Conservation (phyloP, 2,888 invertebrate species). For the Mythimna loreyi region DNA sequence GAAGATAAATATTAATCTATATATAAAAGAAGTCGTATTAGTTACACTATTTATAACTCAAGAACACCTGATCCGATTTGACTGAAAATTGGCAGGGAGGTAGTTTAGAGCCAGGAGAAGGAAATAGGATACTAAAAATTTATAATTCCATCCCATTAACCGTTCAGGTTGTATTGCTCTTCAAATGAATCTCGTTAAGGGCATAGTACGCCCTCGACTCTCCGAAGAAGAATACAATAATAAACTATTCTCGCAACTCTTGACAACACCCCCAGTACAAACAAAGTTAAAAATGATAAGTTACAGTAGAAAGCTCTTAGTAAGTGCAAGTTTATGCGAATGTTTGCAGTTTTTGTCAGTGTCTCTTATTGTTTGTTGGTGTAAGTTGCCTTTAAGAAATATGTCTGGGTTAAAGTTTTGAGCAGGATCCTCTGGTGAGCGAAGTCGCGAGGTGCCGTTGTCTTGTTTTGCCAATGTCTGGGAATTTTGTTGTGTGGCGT, state of each 20-base stretch:
- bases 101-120: too few relatives aligned
- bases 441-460: slow-evolving; percentile 1
- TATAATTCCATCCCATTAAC: too few relatives aligned
- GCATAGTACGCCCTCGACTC: too few relatives aligned
- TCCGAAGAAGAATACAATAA: slow-evolving; percentile 11
- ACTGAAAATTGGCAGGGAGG: too few relatives aligned
- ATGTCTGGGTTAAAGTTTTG: slow-evolving; percentile 44
- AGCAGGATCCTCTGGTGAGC: slow-evolving; percentile 26
- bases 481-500: slow-evolving; percentile 16
- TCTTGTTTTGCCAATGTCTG: slow-evolving; percentile 33
- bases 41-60: too few relatives aligned
- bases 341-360: slow-evolving; percentile 42
- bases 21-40: too few relatives aligned
- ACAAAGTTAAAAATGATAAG: slow-evolving; percentile 60
- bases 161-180: too few relatives aligned
- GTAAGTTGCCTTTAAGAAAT: slow-evolving; percentile 49
- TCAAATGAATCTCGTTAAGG: too few relatives aligned
- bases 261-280: slow-evolving; percentile 13
- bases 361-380: slow-evolving; percentile 37
- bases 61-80: too few relatives aligned
- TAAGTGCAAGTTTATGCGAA: slow-evolving; percentile 50
- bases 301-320: slow-evolving; percentile 57
- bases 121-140: too few relatives aligned
- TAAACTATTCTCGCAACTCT: slow-evolving; percentile 31
- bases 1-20: too few relatives aligned